Evolutionary conservation across 2,113 vertebrate species (phyloP), one percentile per base, ranked within the genome.

Genomic region (Rhipidura dahli): DNA sequence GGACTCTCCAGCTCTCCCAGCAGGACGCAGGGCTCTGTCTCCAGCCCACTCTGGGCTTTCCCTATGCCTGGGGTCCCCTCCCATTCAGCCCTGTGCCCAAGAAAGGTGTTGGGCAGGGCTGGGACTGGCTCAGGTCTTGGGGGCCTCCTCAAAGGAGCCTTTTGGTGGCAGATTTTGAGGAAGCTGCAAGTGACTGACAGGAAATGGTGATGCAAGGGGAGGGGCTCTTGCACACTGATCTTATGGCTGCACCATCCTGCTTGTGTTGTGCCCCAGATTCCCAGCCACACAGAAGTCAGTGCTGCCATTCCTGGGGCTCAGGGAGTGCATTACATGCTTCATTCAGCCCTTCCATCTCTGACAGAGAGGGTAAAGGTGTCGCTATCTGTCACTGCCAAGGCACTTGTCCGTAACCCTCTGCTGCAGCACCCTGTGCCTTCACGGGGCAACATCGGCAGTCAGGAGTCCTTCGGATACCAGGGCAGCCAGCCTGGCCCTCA

Each of bases 261-360:
- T 21, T n/a, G 40, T 1, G 7, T 49, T 3, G 2, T 61, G 70
- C 21, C 51, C n/a, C 35, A 9, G 20, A 12, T 24, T 44, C 22
- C n/a, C 50, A 23, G 42, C 12, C 16, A 0, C 26, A 5, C 10
- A 30, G 59, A 20, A 31, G 24, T 21, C 0, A 2, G 17, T 39
- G 7, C 6, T 35, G 85, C 54, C 11, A 2, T 14, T 54, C 60
- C 60, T 8, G n/a, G 31, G 16, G 68, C 40, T 77, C 6, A 1
- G 31, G n/a, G 28, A 49, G 11, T 9, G 1, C 0, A 0, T 30
- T 5, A 5, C 1, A 0, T 7, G 13, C 35, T 39, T 54, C 33
- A 1, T 23, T 23, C 44, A 60, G 33, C 47, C 9, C 12, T 9
- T 9, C 47, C 40, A 61, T 33, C 65, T 59, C 66, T 26, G 44